Evolutionary conservation across 1,140 invertebrate genomes (phyloP), one percentile per base, ranked within the genome.

Genomic region (Aphidius ervi): DNA sequence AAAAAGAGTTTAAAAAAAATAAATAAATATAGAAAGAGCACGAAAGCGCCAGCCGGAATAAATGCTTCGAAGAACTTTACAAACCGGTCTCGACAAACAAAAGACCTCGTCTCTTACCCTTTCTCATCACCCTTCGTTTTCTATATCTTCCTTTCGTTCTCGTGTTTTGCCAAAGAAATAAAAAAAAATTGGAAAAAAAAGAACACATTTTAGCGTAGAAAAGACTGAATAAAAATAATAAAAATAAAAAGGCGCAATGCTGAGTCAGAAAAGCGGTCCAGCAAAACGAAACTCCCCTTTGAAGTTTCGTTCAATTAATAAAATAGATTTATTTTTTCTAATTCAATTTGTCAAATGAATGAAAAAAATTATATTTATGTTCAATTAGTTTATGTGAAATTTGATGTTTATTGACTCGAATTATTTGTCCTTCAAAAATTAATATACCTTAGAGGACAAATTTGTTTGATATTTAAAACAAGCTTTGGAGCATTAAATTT

Each of bases 1-100:
- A 43, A 50, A 40, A 57, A 31, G 47, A 31, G 40, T 46, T 59
- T 42, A 48, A 57, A 62, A 56, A 50, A 52, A 52, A 63, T 56
- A 41, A 56, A 50, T 50, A 42, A 52, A 39, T 10, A 59, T 56
- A 59, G 56, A 57, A 59, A 49, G 46, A 61, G 20, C 46, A 55
- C 43, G 60, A 61, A 59, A 52, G 50, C 40, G 42, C 57, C 59
- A 56, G 60, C 57, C 63, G 63, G 67, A 71, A 73, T 68, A 74
- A 74, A 75, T 73, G 74, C 66, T 75, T 77, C 71, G 72, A 69
- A 65, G 73, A 75, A 76, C 67, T 59, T 31, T 31, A 63, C 55
- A 66, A 73, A 74, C 74, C 70, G 71, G 74, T 72, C 63, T 65
- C 58, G 62, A 66, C 69, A 69, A 72, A 76, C 71, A 76, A 76